Base-by-base conservation (phyloP, 1,140 invertebrate species). In the Drosophila melanica region DNA sequence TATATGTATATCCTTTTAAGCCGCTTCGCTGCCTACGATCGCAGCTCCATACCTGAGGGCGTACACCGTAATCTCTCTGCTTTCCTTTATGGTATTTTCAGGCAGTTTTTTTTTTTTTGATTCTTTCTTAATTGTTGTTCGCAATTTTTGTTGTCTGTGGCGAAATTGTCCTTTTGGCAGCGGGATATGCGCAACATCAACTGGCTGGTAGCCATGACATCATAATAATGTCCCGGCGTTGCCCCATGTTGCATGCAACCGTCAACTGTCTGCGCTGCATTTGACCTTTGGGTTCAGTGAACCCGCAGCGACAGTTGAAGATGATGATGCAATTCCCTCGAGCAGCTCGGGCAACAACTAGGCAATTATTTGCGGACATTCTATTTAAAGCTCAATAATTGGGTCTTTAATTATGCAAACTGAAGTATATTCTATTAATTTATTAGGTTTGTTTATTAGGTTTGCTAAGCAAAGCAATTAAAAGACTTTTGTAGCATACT, bases 221-320 rank as follows among this genome's bases (percentile, higher is more conserved):
- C 81, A 84, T 82, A 68, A 42, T 48, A 30, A 4, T 11, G 23
- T 58, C 23, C 27, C 16, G 20, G 12, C 23, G 6, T 7, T 37
- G 55, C 45, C 33, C 27, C 54, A 53, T 51, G 50, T 41, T 51
- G 63, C 55, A 59, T 57, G 39, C 54, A 39, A 42, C 54, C 23
- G 55, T 33, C 11, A 50, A 30, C 45, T 71, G 78, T 62, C 47
- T 53, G 45, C 39, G 48, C 20, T 55, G 75, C 67, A 77, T 62
- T 75, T 85, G 81, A 85, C 81, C 81, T 85, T 85, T 85, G 78
- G 41, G 81, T 85, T 81, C 81, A 70, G 54, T 78, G 85, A 86
- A 57, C 81, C 48, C 44, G 35, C 33, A 35, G 35, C 50, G 20
- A 18, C 51, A 47, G 37, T 63, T 48, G 53, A 47, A 44, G 50